A percentile compares a stretch with the other conserved stretches of the same genome.
Conservation (phyloP, 2,797 vertebrate genomes). For the Scleropages formosus region DNA sequence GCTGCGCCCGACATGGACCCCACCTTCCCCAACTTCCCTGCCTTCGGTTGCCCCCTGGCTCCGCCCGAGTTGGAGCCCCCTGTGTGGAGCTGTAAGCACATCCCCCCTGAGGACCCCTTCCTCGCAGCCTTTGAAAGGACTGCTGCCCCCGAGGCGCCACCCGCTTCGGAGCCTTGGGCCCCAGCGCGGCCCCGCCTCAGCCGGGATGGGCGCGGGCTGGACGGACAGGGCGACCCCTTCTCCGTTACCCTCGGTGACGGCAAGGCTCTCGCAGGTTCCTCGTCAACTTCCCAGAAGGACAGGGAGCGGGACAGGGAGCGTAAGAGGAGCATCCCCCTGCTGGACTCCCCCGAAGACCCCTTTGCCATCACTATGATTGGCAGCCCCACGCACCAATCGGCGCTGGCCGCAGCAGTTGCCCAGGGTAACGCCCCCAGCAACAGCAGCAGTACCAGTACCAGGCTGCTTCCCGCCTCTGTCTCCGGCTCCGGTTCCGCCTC, state of each 20-base stretch:
- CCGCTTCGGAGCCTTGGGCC: slow-evolving; percentile 58
- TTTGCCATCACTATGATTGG: slow-evolving; percentile 78
- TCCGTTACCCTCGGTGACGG: slow-evolving; percentile 43
- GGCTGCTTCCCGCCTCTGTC: slow-evolving; percentile 33
- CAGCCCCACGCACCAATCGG: slow-evolving; percentile 73
- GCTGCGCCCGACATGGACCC: slow-evolving; percentile 48
- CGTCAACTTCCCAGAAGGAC: slow-evolving; percentile 35
- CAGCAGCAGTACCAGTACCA: slow-evolving; percentile 22
- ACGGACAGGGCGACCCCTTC: slow-evolving; percentile 43
- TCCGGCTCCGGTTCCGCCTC: slow-evolving; percentile 39
- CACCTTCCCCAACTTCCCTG: slow-evolving; percentile 59
- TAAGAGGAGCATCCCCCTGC: slow-evolving; percentile 60
- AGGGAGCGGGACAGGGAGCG: slow-evolving; percentile 64
- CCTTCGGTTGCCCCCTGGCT: slow-evolving; percentile 64
- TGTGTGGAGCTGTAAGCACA: slow-evolving; percentile 72
- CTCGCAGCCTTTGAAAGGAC: slow-evolving; percentile 64
- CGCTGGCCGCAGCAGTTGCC: slow-evolving; percentile 52
- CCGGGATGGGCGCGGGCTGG: slow-evolving; percentile 47
- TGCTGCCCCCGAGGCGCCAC: slow-evolving; percentile 43
- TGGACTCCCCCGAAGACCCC: slow-evolving; percentile 64
- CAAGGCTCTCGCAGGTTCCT: slow-evolving; percentile 57
- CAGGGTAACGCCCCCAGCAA: slow-evolving; percentile 28
- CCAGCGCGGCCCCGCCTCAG: slow-evolving; percentile 46
- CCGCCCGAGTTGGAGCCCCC: slow-evolving; percentile 61
- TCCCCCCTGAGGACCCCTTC: slow-evolving; percentile 69